A percentile compares a stretch with the other conserved stretches of the same genome.
These are phyloP conservation scores for Merodon equestris DNA, from an alignment of 2,888 invertebrate species.

Conservation along the genomic window DNA sequence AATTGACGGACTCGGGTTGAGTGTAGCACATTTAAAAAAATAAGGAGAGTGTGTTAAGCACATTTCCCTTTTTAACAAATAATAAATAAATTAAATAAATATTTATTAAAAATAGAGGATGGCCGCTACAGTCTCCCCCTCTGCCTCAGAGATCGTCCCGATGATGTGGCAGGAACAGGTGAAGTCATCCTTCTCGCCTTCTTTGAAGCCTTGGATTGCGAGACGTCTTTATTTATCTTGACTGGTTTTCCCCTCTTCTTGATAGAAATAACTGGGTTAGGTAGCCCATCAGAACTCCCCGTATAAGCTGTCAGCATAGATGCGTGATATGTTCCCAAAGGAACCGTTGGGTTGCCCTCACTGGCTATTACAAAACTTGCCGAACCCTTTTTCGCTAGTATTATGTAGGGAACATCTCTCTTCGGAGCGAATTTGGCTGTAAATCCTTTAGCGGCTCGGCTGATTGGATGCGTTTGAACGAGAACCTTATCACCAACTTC, in stretches of 20 bases:
- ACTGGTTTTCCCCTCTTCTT: conserved; percentile 17
- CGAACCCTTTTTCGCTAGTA: conserved; percentile 27
- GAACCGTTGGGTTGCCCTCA: background rate
- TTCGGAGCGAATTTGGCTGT: conserved; percentile 16
- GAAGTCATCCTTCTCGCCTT: conserved; percentile 23
- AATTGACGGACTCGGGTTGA: too few relatives aligned
- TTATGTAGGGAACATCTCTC: conserved; percentile 22
- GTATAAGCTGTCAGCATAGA: conserved; percentile 15
- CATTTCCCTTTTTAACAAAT: too few relatives aligned
- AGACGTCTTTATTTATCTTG: background rate
- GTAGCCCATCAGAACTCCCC: conserved; percentile 3
- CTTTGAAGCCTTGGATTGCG: background rate
- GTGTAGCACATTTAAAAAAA: too few relatives aligned
- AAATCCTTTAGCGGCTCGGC: conserved; percentile 19
- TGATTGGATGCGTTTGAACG: conserved; percentile 21
- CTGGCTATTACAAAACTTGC: conserved; percentile 9
- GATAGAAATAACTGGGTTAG: conserved; percentile 14
- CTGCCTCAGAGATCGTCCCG: conserved; percentile 28
- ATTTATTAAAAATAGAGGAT: background rate
- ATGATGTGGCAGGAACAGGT: conserved; percentile 37
- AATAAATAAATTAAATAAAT: background rate
- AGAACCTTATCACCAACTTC: conserved; percentile 23
- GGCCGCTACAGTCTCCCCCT: conserved; percentile 39
- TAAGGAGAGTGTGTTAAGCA: too few relatives aligned
- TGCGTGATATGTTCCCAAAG: conserved; percentile 11